phyloP scores from a whole-genome alignment of 2,113 vertebrate genomes.

The Polyodon spathula region DNA sequence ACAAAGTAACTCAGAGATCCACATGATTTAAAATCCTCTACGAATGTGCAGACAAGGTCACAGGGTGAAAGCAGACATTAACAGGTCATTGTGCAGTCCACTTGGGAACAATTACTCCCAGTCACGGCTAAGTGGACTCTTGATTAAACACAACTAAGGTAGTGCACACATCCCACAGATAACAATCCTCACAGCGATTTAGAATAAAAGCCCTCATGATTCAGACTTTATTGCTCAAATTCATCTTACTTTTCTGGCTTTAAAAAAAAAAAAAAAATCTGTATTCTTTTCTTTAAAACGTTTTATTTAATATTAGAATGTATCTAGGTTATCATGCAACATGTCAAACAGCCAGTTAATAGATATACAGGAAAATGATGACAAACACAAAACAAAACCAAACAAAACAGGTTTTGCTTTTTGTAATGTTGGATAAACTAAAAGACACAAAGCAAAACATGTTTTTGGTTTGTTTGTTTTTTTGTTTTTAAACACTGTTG shows the following conservation, averaged over 20 bases:
- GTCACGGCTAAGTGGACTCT: slow-evolving; percentile 99
- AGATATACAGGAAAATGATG: too few species aligned
- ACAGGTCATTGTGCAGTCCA: slow-evolving; percentile 95
- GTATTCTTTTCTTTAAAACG: slow-evolving; percentile 39
- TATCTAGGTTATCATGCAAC: slow-evolving; percentile 13
- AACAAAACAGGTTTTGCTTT: too few species aligned
- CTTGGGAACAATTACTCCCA: slow-evolving; percentile 99
- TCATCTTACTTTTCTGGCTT: slow-evolving; percentile 98
- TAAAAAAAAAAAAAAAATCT: slow-evolving; percentile 78
- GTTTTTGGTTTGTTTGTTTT: too few species aligned
- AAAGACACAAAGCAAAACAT: too few species aligned
- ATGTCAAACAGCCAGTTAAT: too few species aligned
- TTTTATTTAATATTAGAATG: slow-evolving; percentile 51
- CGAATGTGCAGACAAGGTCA: slow-evolving; percentile 97
- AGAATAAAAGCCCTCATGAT: slow-evolving; percentile 99
- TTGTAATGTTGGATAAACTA: too few species aligned
- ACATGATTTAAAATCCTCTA: slow-evolving; percentile 86
- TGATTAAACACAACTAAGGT: slow-evolving; percentile 98
- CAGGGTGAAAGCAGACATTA: slow-evolving; percentile 91
- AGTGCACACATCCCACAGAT: slow-evolving; percentile 94
- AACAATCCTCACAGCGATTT: slow-evolving; percentile 98
- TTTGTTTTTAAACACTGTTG: too few species aligned
- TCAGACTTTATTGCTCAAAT: slow-evolving; percentile 97
- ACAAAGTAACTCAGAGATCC: slow-evolving; percentile 54
- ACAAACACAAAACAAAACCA: too few species aligned